These are phyloP conservation scores for Plagodis dolabraria DNA, from an alignment of 2,888 invertebrate species.

Conservation along the genomic window DNA sequence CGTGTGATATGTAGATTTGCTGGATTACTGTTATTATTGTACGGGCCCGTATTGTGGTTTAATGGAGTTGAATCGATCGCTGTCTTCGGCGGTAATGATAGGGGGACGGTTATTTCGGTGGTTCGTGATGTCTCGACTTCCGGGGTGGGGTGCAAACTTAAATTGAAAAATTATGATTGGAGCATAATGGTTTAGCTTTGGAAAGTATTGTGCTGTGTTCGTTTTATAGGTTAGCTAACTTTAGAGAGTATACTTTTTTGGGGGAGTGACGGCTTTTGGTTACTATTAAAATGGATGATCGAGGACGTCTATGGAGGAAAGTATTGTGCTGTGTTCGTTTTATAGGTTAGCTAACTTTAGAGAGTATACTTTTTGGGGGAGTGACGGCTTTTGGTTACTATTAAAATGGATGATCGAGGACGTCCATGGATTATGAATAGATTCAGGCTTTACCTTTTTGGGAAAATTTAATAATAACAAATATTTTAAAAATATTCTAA, in stretches of 20 bases:
- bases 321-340: slow-evolving; percentile 10
- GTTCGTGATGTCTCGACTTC: slow-evolving; percentile 27
- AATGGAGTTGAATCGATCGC: slow-evolving; percentile 57
- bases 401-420: no score
- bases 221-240: background rate
- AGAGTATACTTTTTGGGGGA: no score
- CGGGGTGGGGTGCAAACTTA: slow-evolving; percentile 22
- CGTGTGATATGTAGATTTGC: slow-evolving; percentile 72
- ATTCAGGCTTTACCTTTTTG: no score
- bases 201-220: slow-evolving; percentile 10
- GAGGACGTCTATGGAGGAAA: background rate
- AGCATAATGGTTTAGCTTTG: background rate
- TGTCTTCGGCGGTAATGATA: slow-evolving; percentile 49
- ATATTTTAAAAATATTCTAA: no score
- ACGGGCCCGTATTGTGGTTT: slow-evolving; percentile 52
- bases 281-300: no score
- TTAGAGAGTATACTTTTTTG: background rate
- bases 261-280: no score
- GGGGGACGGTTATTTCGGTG: slow-evolving; percentile 36
- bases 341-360: background rate
- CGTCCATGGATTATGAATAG: no score
- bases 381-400: no score
- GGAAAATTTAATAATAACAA: no score
- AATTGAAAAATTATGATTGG: slow-evolving; percentile 17
- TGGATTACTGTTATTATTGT: slow-evolving; percentile 62